Conservation (phyloP, 2,888 invertebrate genomes). For the Pammene fasciana region DNA sequence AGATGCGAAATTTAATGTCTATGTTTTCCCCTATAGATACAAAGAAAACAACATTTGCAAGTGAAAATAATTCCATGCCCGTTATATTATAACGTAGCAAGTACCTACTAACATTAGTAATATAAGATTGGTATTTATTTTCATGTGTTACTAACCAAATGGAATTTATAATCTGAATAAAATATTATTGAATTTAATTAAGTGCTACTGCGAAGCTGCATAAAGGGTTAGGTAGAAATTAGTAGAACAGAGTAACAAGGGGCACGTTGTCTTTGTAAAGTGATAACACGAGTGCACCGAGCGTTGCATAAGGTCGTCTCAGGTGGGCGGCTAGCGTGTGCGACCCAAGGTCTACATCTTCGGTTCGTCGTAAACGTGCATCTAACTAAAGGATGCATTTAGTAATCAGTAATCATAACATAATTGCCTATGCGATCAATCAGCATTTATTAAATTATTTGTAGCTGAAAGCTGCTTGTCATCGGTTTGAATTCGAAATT, state of each 20-base stretch:
- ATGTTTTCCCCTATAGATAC: neutral
- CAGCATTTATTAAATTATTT: neutral
- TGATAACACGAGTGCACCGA: conserved; percentile 58
- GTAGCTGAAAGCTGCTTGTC: neutral
- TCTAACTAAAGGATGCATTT: conserved; percentile 28
- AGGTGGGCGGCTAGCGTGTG: conserved; percentile 54
- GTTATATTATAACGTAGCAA: too few species aligned
- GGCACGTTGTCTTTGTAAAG: conserved; percentile 53
- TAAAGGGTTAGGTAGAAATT: conserved; percentile 38
- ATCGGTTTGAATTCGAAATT: neutral
- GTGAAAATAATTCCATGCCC: too few species aligned
- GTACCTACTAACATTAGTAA: too few species aligned
- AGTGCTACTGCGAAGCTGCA: too few species aligned
- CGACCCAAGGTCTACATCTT: conserved; percentile 51
- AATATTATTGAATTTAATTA: too few species aligned
- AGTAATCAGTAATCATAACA: conserved; percentile 7
- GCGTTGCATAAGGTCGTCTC: conserved; percentile 59
- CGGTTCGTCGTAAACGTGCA: conserved; percentile 22
- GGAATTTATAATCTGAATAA: too few species aligned
- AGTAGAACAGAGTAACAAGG: conserved; percentile 46
- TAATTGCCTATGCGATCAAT: neutral
- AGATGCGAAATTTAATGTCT: neutral
- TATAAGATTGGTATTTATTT: too few species aligned
- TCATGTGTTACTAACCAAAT: too few species aligned
- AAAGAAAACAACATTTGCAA: too few species aligned